Evolutionary conservation across 1,140 invertebrate species (phyloP), one percentile per base, ranked within the genome.

Genomic region (Hyphantria cunea): DNA sequence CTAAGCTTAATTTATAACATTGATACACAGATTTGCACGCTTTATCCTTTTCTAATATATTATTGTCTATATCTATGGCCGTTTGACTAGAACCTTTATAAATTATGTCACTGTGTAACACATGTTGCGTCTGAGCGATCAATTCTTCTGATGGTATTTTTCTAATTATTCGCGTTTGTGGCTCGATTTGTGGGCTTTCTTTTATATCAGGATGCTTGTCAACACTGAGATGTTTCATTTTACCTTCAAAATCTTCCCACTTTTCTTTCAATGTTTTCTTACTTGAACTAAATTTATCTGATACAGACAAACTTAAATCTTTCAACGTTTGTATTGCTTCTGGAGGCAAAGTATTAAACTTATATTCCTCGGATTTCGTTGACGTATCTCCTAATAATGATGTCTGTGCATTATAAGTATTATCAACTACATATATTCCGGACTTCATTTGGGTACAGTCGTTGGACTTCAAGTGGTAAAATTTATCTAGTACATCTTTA

Each of bases 371-470:
- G 41, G 51, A 77, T 55, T 76, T 51, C 71, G 80, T 76, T 33
- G 66, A 39, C 55, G 65, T 25, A 53, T 76, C 66, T 49, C 86
- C 69, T 62, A 88, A 72, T 61, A 88, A 70, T 8, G 81, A 68
- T 41, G 76, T 62, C 61, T 91, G 86, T 0, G 82, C 78, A n/a
- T 83, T 71, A 76, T 90, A 92, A 52, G 85, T 84, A 64, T 93
- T 93, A 55, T 92, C 91, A 31, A 93, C 81, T 39, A 92, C 82
- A 72, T 87, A 91, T 56, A 93, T 92, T 12, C 92, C 92, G 58
- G 91, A 91, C 64, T 92, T 92, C 67, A 89, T 78, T 72, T 91
- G 88, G 32, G 82, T 87, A 4, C 76, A 81, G 9, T 86, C 88
- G 50, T 72, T 85, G 45, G 74, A 66, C 66, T 91, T 91, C 15